Evolutionary conservation across 2,888 invertebrate species (phyloP).

Genomic region (Cartodere bifasciata): DNA sequence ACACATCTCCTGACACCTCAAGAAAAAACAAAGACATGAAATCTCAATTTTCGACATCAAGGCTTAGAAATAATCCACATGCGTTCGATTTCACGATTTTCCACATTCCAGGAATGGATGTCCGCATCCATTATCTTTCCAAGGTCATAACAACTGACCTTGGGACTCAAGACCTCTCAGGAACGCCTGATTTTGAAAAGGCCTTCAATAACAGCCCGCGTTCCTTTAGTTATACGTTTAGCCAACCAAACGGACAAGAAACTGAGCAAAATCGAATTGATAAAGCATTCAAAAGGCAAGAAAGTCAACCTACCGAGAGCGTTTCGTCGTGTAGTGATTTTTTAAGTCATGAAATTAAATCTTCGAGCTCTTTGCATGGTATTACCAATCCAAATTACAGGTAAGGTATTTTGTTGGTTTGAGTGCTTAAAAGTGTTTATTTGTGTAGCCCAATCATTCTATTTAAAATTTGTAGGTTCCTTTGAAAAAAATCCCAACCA

Average conservation of each 20-base stretch:
- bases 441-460: no score
- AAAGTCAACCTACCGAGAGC: conserved; percentile 20
- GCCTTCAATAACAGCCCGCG: conserved; percentile 19
- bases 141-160: no score
- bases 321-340: conserved; percentile 9
- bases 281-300: conserved; percentile 30
- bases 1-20: conserved; percentile 33
- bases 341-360: conserved; percentile 17
- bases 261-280: conserved; percentile 31
- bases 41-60: conserved; percentile 26
- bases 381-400: conserved; percentile 35
- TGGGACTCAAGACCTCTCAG: conserved; percentile 12
- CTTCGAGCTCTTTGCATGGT: conserved; percentile 29
- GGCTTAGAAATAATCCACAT: conserved; percentile 31
- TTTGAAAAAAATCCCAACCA: no score
- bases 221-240: conserved; percentile 10
- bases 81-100: conserved; percentile 68
- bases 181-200: conserved; percentile 23
- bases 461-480: no score
- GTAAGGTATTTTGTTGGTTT: no score
- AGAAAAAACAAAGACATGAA: conserved; percentile 33
- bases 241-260: conserved; percentile 15
- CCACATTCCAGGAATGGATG: conserved; percentile 82
- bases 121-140: conserved; percentile 38
- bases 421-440: no score